These are phyloP conservation scores for Drosophila flavopinicola DNA, from an alignment of 2,888 invertebrate species.

Conservation along the genomic window DNA sequence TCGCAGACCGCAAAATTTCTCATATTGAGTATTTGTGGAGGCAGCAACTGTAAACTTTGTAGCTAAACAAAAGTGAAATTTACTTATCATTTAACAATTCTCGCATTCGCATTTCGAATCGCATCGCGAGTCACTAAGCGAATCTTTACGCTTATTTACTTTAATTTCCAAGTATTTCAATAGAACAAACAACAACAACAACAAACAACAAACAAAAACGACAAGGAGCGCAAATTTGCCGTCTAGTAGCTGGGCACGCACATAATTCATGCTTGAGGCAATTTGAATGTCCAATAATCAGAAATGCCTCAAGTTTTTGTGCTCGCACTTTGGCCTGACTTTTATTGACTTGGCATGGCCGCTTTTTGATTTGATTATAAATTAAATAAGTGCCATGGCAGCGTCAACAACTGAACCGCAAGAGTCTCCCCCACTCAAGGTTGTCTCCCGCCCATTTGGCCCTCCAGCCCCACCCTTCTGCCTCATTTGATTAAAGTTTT, in stretches of 20 bases:
- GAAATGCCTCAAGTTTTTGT: slow-evolving; percentile 72
- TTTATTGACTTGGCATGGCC: slow-evolving; percentile 70
- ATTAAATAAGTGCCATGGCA: slow-evolving; percentile 70
- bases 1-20: slow-evolving; percentile 27
- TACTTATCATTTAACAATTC: slow-evolving; percentile 73
- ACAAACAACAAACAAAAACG: slow-evolving; percentile 38
- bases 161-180: slow-evolving; percentile 65
- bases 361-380: slow-evolving; percentile 74
- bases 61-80: slow-evolving; percentile 64
- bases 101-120: slow-evolving; percentile 21
- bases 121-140: slow-evolving; percentile 61
- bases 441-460: slow-evolving; percentile 28
- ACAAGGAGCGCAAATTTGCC: slow-evolving; percentile 26
- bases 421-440: slow-evolving; percentile 23
- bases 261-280: slow-evolving; percentile 79
- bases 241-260: slow-evolving; percentile 52
- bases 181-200: slow-evolving; percentile 43
- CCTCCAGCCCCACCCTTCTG: not conserved
- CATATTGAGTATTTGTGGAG: slow-evolving; percentile 23
- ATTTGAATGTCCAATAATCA: slow-evolving; percentile 78
- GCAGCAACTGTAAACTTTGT: slow-evolving; percentile 18
- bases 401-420: slow-evolving; percentile 44
- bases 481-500: slow-evolving; percentile 55
- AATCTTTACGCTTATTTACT: slow-evolving; percentile 79
- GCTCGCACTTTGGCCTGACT: slow-evolving; percentile 57